These are phyloP conservation scores for Crocuta crocuta DNA, from an alignment of 2,113 vertebrate species.

Conservation along the genomic window DNA sequence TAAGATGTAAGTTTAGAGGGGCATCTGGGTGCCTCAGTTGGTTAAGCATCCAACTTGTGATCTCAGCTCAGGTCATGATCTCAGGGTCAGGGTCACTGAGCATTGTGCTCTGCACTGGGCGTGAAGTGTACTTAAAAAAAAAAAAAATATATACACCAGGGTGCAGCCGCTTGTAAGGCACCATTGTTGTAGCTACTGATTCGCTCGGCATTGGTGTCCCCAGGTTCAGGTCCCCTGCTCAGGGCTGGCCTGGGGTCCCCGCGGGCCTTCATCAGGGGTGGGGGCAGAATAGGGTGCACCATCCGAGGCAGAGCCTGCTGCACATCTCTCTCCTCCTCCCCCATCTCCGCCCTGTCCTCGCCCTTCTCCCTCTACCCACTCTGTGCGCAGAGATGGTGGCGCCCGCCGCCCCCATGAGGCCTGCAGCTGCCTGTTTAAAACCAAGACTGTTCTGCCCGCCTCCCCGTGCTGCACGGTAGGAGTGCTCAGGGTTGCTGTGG, in stretches of 20 bases:
- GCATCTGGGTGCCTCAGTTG: too few species aligned
- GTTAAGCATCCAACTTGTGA: too few species aligned
- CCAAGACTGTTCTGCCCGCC: background rate
- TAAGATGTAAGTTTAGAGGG: background rate
- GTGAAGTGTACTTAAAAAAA: too few species aligned
- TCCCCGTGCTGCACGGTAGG: rapidly evolving
- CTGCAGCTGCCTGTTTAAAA: background rate
- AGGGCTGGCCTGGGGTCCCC: background rate
- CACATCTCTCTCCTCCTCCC: rapidly evolving
- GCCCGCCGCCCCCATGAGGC: background rate
- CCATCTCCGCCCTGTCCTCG: background rate
- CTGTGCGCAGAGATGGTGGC: rapidly evolving
- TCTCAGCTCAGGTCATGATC: too few species aligned
- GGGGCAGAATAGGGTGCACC: too few species aligned
- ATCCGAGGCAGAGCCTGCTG: background rate
- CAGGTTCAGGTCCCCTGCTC: background rate
- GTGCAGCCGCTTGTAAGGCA: background rate
- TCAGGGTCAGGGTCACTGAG: too few species aligned
- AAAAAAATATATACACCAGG: too few species aligned
- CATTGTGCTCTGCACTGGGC: too few species aligned
- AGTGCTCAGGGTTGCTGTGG: background rate
- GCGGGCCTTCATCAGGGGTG: background rate
- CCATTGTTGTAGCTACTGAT: background rate
- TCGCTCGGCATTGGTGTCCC: background rate
- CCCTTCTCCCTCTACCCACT: rapidly evolving